Evolutionary conservation across 2,113 vertebrate genomes (phyloP).

Genomic region (Oncorhynchus mykiss): DNA sequence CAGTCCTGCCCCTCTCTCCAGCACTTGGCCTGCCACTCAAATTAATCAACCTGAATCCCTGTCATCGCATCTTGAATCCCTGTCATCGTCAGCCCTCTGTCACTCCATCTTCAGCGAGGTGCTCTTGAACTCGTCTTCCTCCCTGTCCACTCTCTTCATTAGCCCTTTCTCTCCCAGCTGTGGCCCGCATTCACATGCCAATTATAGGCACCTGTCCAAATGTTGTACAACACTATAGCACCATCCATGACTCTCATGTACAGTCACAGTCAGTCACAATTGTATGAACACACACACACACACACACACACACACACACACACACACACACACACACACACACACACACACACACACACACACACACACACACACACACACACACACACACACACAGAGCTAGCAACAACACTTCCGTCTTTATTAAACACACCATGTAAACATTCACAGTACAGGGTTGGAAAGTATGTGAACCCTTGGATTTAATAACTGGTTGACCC

Average conservation of each 20-base stretch:
- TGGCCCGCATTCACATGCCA: not conserved
- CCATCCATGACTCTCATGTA: not conserved
- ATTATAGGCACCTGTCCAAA: not conserved
- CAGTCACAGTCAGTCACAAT: not conserved
- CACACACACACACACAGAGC: not conserved
- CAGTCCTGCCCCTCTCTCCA: no score
- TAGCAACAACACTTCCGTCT: not conserved
- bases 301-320: slow-evolving; percentile 7
- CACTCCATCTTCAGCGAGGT: no score
- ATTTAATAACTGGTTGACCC: no score
- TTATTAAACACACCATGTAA: no score
- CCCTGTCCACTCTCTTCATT: no score
- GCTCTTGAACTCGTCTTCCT: no score
- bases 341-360: not conserved
- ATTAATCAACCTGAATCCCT: not conserved
- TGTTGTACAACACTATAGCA: not conserved
- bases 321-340: slow-evolving; percentile 7
- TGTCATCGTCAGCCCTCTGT: not conserved
- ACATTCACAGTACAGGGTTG: no score
- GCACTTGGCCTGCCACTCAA: no score
- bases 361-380: slow-evolving; percentile 11
- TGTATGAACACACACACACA: not conserved
- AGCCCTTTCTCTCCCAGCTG: no score
- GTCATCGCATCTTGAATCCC: not conserved
- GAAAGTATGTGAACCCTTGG: no score